Conservation (phyloP, 2,113 vertebrate genomes). For the Tapirus terrestris region DNA sequence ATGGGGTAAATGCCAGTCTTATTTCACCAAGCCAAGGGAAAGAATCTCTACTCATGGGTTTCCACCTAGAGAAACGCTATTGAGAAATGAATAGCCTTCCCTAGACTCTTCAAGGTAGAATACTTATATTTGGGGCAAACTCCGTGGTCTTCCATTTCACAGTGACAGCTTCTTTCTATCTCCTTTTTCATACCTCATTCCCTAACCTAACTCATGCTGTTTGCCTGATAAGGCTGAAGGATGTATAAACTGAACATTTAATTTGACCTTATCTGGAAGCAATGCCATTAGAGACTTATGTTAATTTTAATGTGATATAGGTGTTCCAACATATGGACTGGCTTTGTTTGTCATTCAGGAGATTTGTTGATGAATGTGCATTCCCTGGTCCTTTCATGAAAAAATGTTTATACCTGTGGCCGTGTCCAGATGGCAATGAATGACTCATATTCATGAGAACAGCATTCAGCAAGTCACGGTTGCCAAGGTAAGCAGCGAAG, state of each 20-base stretch:
- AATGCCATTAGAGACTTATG: constrained; percentile 80
- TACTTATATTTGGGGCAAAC: constrained; percentile 72
- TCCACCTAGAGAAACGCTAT: constrained; percentile 45
- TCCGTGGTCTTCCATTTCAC: constrained; percentile 61
- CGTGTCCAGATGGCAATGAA: constrained; percentile 87
- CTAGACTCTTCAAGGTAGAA: constrained; percentile 50
- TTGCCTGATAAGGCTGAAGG: constrained; percentile 60
- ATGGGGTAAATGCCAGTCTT: constrained; percentile 8
- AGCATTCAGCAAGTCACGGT: constrained; percentile 82
- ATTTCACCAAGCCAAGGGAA: constrained; percentile 55
- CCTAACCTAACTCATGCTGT: constrained; percentile 19
- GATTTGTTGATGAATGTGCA: constrained; percentile 87
- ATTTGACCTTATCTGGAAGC: constrained; percentile 81
- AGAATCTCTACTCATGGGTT: constrained; percentile 55
- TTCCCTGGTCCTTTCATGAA: constrained; percentile 85
- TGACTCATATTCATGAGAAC: constrained; percentile 89
- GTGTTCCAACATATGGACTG: constrained; percentile 83
- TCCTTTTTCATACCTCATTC: constrained; percentile 40
- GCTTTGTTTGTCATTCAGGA: constrained; percentile 85
- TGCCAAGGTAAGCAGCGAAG: constrained; percentile 91
- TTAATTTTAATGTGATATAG: constrained; percentile 83
- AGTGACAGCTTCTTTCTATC: constrained; percentile 14
- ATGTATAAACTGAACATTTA: constrained; percentile 75
- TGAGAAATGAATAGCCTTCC: not conserved
- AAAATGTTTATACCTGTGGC: constrained; percentile 89